Conservation (phyloP, 2,113 vertebrate species). For the Hyla sarda region DNA sequence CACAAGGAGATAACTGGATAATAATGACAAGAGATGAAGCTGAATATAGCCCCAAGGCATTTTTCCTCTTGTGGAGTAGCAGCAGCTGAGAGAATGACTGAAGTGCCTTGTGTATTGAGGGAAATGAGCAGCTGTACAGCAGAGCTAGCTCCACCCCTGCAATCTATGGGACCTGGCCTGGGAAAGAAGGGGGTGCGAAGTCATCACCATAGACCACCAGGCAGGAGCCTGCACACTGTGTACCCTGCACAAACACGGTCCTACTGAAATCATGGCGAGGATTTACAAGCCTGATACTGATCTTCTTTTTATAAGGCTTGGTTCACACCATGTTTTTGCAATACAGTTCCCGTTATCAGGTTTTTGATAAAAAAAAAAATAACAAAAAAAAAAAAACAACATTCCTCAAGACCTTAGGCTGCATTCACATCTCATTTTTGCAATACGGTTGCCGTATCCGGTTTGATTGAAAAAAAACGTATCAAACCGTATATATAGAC, state of each 20-base stretch:
- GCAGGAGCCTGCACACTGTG: not conserved
- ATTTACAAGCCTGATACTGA: not conserved
- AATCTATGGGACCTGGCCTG: slow-evolving; percentile 20
- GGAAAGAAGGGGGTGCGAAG: slow-evolving; percentile 29
- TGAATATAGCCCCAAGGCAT: slow-evolving; percentile 45
- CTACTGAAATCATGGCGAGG: not conserved
- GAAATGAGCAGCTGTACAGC: slow-evolving; percentile 13
- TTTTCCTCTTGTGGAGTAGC: slow-evolving; percentile 25
- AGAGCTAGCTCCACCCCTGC: slow-evolving; percentile 36
- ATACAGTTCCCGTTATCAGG: too few species aligned
- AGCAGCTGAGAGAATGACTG: slow-evolving; percentile 48
- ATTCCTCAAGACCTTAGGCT: too few species aligned
- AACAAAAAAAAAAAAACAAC: too few species aligned
- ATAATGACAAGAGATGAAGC: not conserved
- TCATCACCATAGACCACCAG: not conserved
- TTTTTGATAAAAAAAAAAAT: too few species aligned
- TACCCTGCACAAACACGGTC: not conserved
- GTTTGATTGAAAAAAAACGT: too few species aligned
- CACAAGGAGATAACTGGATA: not conserved
- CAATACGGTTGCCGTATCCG: too few species aligned
- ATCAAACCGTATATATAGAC: too few species aligned
- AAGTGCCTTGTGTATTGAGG: slow-evolving; percentile 18
- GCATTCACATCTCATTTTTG: too few species aligned
- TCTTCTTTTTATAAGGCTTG: not conserved
- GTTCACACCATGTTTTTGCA: too few species aligned